A percentile compares a stretch with the other conserved stretches of the same genome.
These are phyloP conservation scores for Phylloscopus whistleri DNA, from an alignment of 2,113 vertebrate species.

Conservation along the genomic window DNA sequence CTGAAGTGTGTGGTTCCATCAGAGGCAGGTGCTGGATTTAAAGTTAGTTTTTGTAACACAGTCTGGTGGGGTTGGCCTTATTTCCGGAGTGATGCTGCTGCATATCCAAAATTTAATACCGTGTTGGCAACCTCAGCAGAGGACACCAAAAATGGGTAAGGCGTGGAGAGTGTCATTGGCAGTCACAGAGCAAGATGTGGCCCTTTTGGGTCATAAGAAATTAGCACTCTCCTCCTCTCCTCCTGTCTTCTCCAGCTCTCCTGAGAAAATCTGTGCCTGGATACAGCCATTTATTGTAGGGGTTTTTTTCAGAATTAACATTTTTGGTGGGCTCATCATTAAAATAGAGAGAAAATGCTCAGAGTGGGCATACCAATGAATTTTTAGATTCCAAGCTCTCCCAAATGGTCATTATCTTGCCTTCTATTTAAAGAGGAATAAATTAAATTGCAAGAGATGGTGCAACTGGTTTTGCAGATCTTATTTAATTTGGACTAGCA, in stretches of 20 bases:
- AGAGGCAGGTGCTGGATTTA: not conserved
- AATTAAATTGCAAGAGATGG: conserved; percentile 59
- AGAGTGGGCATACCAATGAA: not conserved
- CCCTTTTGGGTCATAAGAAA: not conserved
- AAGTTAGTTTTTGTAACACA: not conserved
- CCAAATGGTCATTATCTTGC: conserved; percentile 33
- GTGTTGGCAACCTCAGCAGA: not conserved
- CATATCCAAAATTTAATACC: not conserved
- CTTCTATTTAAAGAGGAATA: conserved; percentile 52
- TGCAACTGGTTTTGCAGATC: conserved; percentile 44
- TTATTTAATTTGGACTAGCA: conserved; percentile 58
- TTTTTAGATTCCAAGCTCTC: conserved; percentile 31
- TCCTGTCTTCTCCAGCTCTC: not conserved
- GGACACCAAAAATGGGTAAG: not conserved
- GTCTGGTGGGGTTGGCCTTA: not conserved
- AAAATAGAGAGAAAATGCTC: not conserved
- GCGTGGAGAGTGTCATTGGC: rapidly evolving
- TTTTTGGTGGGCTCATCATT: not conserved
- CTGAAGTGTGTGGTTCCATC: not conserved
- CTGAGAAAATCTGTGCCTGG: not conserved
- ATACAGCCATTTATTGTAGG: not conserved
- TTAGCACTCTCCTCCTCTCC: not conserved
- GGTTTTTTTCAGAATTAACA: not conserved
- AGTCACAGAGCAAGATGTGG: not conserved
- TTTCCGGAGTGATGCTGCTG: not conserved